phyloP scores from a whole-genome alignment of 2,113 vertebrate species.

The Sorex araneus region DNA sequence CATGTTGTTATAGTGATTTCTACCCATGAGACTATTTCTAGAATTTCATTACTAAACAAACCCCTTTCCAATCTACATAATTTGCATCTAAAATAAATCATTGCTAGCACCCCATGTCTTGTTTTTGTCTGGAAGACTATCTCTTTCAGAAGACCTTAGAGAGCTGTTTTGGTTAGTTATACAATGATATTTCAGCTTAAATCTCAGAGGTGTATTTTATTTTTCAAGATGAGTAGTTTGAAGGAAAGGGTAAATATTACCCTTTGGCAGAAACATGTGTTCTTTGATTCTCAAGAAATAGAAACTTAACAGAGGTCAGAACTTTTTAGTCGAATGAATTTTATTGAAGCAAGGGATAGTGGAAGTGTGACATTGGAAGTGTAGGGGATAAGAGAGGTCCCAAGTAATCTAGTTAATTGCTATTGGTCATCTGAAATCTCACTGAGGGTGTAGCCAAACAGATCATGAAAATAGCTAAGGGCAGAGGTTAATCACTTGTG shows the following conservation, averaged over 20 bases:
- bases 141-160: neutral
- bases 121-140: neutral
- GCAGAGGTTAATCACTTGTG: too few relatives aligned
- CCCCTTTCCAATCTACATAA: neutral
- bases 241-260: neutral
- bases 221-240: neutral
- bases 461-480: too few relatives aligned
- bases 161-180: neutral
- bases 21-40: neutral
- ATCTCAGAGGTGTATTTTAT: neutral
- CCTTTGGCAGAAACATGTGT: too few relatives aligned
- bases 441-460: too few relatives aligned
- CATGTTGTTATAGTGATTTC: neutral
- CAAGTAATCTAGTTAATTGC: too few relatives aligned
- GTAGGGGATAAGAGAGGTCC: too few relatives aligned
- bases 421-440: too few relatives aligned
- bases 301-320: too few relatives aligned
- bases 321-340: too few relatives aligned
- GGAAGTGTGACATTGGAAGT: too few relatives aligned
- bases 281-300: too few relatives aligned
- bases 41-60: slow-evolving; percentile 12
- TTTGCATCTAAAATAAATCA: neutral
- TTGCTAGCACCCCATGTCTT: neutral
- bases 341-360: too few relatives aligned
- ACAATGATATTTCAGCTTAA: neutral